phyloP scores from a whole-genome alignment of 2,113 vertebrate species.

The Microtus montanus region DNA sequence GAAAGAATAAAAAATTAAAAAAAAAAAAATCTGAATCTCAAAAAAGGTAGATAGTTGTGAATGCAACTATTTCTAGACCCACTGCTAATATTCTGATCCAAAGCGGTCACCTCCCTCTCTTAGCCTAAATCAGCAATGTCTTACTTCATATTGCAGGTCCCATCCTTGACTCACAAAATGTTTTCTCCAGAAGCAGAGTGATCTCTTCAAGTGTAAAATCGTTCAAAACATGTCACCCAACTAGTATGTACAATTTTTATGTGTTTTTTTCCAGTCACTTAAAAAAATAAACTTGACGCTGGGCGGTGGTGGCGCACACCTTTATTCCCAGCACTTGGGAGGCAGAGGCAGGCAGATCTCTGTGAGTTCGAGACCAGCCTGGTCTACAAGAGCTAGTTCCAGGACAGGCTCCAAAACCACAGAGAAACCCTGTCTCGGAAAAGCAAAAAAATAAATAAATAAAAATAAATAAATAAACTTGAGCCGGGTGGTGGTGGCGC shows the following conservation, averaged over 20 bases:
- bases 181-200: neutral
- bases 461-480: no score
- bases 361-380: no score
- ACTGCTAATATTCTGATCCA: neutral
- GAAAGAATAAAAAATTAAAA: no score
- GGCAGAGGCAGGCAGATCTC: no score
- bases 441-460: no score
- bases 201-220: constrained; percentile 36
- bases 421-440: no score
- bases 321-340: no score
- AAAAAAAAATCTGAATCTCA: no score
- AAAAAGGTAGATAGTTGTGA: neutral
- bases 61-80: constrained; percentile 27
- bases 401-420: no score
- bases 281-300: neutral
- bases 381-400: no score
- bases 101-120: neutral
- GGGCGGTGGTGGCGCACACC: no score
- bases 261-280: neutral
- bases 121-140: neutral
- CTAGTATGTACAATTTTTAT: neutral
- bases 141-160: neutral
- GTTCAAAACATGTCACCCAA: neutral
- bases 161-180: neutral
- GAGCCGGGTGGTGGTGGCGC: no score